Base-by-base conservation (phyloP, 2,888 invertebrate genomes). In the Acrocera orbiculus region DNA sequence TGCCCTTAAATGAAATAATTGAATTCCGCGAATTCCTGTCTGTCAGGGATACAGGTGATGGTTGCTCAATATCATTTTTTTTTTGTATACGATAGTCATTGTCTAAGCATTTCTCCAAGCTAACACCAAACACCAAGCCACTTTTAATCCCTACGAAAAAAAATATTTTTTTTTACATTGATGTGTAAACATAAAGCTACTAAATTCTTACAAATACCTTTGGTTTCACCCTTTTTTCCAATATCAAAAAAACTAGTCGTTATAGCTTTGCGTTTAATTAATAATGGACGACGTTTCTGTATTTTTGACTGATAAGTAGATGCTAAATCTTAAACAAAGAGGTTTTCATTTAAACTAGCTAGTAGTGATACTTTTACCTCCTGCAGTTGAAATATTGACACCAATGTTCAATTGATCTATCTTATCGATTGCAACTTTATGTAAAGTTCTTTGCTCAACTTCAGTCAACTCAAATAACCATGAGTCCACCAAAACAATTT, bases 201-300 rank as follows among this genome's bases (percentile, higher is more conserved):
- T 14, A 5, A 15, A 26, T 26, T 9, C 6, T 10, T 35, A 44
- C 42, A 23, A 25, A 24, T 27, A 56, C 54, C 46, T 34, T 47
- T 46, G 44, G 74, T 77, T 47, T 79, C 80, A 38, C 78, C 79
- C 45, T 69, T 71, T 44, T 73, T 69, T 46, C 74, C 74, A 41
- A 75, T 65, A 56, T 85, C 85, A 54, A 86, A 83, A 61, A 86
- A 78, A 36, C 83, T 76, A 0, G 86, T 86, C 25, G 90, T 89
- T 36, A 86, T 68, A 1, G 89, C 85, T 54, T 87, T 85, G 54
- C 82, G 69, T 59, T 87, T 90, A 43, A 89, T 65, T 40, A 85
- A 65, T 53, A 85, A 73, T 1, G 82, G 73, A 40, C 80, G 67
- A 42, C 83, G 66, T 58, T 87, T 87, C 2, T 78, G 76, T 49